Conservation (phyloP, 2,888 invertebrate genomes). For the Eutolmus rufibarbis region DNA sequence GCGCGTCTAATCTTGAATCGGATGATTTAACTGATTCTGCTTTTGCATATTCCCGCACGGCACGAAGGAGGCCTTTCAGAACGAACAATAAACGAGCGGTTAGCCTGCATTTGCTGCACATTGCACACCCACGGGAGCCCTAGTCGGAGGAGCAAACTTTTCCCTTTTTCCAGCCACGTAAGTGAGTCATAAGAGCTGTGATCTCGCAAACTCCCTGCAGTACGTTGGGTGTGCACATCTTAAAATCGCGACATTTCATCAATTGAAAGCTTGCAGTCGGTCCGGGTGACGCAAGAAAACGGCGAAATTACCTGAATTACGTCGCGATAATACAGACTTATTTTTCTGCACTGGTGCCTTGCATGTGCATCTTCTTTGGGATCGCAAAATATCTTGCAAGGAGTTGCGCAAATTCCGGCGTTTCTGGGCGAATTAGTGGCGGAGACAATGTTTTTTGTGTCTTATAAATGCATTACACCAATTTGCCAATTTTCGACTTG, state of each 20-base stretch:
- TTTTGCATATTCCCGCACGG: background rate
- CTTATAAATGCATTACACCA: background rate
- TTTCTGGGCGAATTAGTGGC: background rate
- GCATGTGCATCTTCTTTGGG: background rate
- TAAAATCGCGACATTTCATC: background rate
- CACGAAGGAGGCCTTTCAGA: background rate
- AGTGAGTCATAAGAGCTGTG: background rate
- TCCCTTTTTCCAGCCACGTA: background rate
- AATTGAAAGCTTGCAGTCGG: background rate
- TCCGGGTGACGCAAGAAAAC: background rate
- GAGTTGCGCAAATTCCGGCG: background rate
- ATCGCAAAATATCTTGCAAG: background rate
- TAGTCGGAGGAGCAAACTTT: background rate
- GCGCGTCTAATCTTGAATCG: slow-evolving; percentile 13
- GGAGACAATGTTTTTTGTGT: background rate
- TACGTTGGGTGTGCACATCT: background rate
- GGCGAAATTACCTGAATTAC: background rate
- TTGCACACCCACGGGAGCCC: background rate
- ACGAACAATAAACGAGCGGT: background rate
- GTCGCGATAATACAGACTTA: background rate
- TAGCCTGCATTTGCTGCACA: slow-evolving; percentile 4
- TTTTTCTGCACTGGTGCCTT: background rate
- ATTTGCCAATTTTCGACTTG: background rate
- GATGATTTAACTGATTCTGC: background rate
- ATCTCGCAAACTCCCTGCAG: background rate